Percentiles rank a stretch among this genome's conserved stretches.
phyloP scores from a whole-genome alignment of 2,797 vertebrate species.

The Anas bernieri region DNA sequence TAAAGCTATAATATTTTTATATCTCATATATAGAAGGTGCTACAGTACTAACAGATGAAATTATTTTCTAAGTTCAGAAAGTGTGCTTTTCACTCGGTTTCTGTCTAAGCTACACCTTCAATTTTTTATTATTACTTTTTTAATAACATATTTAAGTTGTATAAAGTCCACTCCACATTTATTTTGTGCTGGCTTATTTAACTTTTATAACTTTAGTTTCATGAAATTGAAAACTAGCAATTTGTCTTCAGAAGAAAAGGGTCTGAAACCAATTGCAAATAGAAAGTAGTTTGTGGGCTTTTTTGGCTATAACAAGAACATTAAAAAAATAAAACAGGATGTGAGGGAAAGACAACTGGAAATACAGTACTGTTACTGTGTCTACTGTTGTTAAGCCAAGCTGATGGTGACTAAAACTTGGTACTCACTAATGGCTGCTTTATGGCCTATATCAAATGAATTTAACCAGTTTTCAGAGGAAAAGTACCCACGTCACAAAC shows the following conservation, averaged over 20 bases:
- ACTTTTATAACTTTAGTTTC: not conserved
- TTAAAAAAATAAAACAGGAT: not conserved
- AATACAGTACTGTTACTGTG: not conserved
- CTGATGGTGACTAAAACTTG: not conserved
- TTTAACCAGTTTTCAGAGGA: slow-evolving; percentile 21
- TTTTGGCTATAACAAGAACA: not conserved
- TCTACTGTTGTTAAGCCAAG: not conserved
- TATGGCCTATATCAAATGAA: not conserved
- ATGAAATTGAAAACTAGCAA: not conserved
- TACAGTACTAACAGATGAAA: not conserved
- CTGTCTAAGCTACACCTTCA: not conserved
- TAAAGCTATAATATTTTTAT: not conserved
- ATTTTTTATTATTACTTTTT: no score
- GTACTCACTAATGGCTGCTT: not conserved
- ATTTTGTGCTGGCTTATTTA: not conserved
- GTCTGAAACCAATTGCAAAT: not conserved
- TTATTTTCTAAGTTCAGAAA: not conserved
- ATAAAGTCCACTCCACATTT: not conserved
- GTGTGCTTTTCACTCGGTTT: not conserved
- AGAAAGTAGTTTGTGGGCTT: not conserved
- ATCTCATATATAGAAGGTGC: not conserved
- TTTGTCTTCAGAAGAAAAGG: not conserved
- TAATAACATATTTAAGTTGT: not conserved
- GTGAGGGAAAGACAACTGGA: not conserved
- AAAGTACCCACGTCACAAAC: not conserved